These are phyloP conservation scores for Dyspetes luteomarginatus DNA, from an alignment of 2,888 invertebrate genomes.

Conservation along the genomic window DNA sequence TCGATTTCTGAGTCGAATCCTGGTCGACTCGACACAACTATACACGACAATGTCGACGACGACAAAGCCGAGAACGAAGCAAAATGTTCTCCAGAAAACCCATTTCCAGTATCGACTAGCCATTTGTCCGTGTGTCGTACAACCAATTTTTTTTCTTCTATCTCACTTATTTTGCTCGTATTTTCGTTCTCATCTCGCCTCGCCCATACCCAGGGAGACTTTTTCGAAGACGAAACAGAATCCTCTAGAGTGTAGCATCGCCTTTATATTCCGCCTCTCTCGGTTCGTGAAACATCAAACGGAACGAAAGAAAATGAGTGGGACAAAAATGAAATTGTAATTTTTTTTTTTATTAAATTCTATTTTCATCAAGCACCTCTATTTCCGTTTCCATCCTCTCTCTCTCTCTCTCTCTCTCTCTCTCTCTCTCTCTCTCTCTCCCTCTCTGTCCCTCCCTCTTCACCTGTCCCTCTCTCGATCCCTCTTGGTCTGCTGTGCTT, in stretches of 20 bases:
- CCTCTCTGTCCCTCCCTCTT: background rate
- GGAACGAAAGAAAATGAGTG: slow-evolving; percentile 12
- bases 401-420: slow-evolving; percentile 3
- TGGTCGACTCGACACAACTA: slow-evolving; percentile 48
- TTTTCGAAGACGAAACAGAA: background rate
- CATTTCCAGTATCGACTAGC: slow-evolving; percentile 72
- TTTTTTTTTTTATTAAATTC: slow-evolving; percentile 59
- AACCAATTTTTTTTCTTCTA: slow-evolving; percentile 40
- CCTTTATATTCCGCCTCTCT: slow-evolving; percentile 16
- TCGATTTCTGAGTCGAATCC: slow-evolving; percentile 61
- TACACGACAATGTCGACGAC: slow-evolving; percentile 42
- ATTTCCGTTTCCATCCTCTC: slow-evolving; percentile 18
- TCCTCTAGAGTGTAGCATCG: background rate
- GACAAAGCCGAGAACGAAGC: slow-evolving; percentile 15
- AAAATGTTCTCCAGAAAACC: slow-evolving; percentile 68
- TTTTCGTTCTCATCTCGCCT: slow-evolving; percentile 45
- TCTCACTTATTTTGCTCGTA: slow-evolving; percentile 54
- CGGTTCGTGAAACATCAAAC: slow-evolving; percentile 49
- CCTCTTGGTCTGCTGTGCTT: too few species aligned
- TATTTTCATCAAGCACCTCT: slow-evolving; percentile 53
- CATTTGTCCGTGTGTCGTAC: slow-evolving; percentile 67
- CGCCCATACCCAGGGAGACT: background rate
- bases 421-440: slow-evolving; percentile 12
- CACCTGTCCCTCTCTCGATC: too few species aligned
- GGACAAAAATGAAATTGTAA: slow-evolving; percentile 41